Evolutionary conservation across 2,797 vertebrate species (phyloP).

Genomic region (Leptodactylus fallax): DNA sequence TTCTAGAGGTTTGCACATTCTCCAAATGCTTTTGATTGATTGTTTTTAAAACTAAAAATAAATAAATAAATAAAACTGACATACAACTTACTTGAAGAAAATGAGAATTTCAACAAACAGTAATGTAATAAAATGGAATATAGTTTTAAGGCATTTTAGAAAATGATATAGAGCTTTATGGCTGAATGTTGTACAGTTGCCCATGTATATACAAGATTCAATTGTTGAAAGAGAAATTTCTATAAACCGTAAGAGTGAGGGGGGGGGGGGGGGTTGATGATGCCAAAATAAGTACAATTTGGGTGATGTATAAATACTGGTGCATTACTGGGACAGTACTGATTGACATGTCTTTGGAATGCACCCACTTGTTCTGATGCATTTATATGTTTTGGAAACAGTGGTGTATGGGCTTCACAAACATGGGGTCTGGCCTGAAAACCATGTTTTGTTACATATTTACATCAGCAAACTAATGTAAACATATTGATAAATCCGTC

Average conservation of each 20-base stretch:
- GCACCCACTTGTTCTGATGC: too few species aligned
- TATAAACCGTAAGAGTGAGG: not conserved
- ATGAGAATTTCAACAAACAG: conserved; percentile 26
- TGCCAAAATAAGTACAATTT: not conserved
- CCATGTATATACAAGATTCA: not conserved
- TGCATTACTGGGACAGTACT: not conserved
- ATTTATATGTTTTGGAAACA: too few species aligned
- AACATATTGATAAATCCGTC: too few species aligned
- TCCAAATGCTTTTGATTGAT: conserved; percentile 39
- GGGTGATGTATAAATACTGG: not conserved
- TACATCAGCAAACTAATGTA: too few species aligned
- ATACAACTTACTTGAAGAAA: conserved; percentile 9
- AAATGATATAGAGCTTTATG: conserved; percentile 10
- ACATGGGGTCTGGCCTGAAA: too few species aligned
- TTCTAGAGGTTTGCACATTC: conserved; percentile 43
- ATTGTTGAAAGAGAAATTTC: not conserved
- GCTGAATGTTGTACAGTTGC: not conserved
- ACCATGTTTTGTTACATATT: too few species aligned
- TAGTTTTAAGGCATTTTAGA: not conserved
- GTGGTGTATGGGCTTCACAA: too few species aligned
- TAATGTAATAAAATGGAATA: conserved; percentile 28
- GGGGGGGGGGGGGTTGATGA: not conserved
- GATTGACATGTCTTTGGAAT: too few species aligned
- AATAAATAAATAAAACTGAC: conserved; percentile 6
- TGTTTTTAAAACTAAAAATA: conserved; percentile 24